Conservation (phyloP, 2,888 invertebrate species). For the Conistra vaccinii region DNA sequence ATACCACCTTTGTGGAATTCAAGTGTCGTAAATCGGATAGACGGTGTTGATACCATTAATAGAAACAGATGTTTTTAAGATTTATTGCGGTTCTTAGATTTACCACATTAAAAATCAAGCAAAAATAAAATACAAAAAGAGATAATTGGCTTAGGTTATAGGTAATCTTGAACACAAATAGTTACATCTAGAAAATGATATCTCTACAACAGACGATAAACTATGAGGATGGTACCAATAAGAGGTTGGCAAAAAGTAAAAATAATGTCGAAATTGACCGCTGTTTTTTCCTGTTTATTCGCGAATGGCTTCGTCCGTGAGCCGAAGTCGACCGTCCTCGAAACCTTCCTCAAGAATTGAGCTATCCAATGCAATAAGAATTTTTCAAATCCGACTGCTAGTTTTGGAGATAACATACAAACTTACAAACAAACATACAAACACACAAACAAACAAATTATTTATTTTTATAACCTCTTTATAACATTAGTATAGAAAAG, state of each 20-base stretch:
- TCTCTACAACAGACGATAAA: neutral
- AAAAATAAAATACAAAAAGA: neutral
- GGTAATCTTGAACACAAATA: neutral
- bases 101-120: neutral
- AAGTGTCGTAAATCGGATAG: slow-evolving; percentile 46
- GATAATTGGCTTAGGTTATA: neutral
- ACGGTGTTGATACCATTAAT: slow-evolving; percentile 59
- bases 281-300: neutral
- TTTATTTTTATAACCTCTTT: too few relatives aligned
- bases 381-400: too few relatives aligned
- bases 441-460: too few relatives aligned
- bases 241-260: neutral
- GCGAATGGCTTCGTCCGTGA: too few relatives aligned
- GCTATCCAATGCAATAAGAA: too few relatives aligned
- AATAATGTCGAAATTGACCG: neutral
- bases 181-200: neutral
- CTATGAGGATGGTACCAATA: neutral
- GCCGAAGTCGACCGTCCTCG: too few relatives aligned
- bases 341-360: too few relatives aligned
- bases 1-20: slow-evolving; percentile 42
- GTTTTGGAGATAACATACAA: too few relatives aligned
- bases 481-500: too few relatives aligned
- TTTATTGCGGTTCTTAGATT: slow-evolving; percentile 11
- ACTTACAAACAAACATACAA: too few relatives aligned
- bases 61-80: slow-evolving; percentile 59